These are phyloP conservation scores for Sebastes wilsoni DNA, from an alignment of 2,797 vertebrate species.

Conservation along the genomic window DNA sequence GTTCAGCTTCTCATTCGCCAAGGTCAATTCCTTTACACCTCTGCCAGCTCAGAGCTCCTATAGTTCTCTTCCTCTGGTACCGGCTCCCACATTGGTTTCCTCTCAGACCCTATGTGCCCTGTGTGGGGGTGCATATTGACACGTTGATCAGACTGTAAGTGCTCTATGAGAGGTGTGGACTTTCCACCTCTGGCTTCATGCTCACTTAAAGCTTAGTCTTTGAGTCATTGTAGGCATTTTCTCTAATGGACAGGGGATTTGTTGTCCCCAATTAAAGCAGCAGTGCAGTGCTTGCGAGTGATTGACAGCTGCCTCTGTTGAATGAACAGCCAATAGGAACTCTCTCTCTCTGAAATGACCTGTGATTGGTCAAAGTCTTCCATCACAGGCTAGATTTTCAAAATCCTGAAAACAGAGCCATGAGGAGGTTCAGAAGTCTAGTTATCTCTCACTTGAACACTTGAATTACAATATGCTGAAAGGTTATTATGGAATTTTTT, in stretches of 20 bases:
- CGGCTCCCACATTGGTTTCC: background rate
- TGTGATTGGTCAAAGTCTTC: too few relatives aligned
- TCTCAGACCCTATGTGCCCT: background rate
- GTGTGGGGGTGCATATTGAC: background rate
- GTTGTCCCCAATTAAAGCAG: background rate
- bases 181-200: background rate
- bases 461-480: too few relatives aligned
- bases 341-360: too few relatives aligned
- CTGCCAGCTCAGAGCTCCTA: background rate
- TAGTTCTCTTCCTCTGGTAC: background rate
- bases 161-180: background rate
- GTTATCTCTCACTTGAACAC: too few relatives aligned
- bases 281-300: too few relatives aligned
- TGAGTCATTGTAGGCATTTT: background rate
- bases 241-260: background rate
- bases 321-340: too few relatives aligned
- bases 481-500: too few relatives aligned
- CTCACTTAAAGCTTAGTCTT: background rate
- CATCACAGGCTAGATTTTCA: too few relatives aligned
- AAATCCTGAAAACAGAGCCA: too few relatives aligned
- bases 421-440: too few relatives aligned
- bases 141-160: background rate
- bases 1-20: background rate
- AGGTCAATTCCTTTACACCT: background rate
- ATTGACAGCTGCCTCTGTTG: too few relatives aligned